A percentile compares a stretch with the other conserved stretches of the same genome.
Evolutionary conservation across 2,797 vertebrate genomes (phyloP).

Genomic region (Hafferia zeledoni): DNA sequence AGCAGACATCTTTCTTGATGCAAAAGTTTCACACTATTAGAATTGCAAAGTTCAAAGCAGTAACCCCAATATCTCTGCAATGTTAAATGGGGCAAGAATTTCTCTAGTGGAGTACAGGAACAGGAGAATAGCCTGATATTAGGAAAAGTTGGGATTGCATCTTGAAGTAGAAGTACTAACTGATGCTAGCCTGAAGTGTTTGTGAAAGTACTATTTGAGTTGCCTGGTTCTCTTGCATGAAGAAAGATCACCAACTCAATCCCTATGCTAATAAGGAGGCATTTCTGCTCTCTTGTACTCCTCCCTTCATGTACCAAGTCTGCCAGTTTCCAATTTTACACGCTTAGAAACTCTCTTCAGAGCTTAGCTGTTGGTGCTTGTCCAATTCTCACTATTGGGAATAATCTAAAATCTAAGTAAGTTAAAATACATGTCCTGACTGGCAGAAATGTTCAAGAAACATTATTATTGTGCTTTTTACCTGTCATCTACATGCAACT

Average conservation of each 20-base stretch:
- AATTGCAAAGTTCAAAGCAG: rapidly evolving
- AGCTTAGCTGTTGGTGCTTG: not conserved
- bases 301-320: not conserved
- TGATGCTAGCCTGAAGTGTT: not conserved
- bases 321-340: not conserved
- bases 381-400: not conserved
- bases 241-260: not conserved
- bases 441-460: not conserved
- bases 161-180: not conserved
- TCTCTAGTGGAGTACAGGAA: not conserved
- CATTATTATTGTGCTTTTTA: not conserved
- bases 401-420: not conserved
- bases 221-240: not conserved
- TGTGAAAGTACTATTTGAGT: not conserved
- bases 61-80: not conserved
- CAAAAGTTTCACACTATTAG: not conserved
- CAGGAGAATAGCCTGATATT: not conserved
- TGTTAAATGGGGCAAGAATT: not conserved
- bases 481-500: not conserved
- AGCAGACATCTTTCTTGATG: not conserved
- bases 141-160: not conserved
- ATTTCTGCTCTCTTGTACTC: not conserved
- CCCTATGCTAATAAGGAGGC: not conserved
- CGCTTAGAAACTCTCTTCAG: not conserved
- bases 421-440: not conserved